Percentiles rank a stretch among this genome's conserved stretches.
Conservation (phyloP, 2,888 invertebrate genomes). For the Mythimna albipuncta region DNA sequence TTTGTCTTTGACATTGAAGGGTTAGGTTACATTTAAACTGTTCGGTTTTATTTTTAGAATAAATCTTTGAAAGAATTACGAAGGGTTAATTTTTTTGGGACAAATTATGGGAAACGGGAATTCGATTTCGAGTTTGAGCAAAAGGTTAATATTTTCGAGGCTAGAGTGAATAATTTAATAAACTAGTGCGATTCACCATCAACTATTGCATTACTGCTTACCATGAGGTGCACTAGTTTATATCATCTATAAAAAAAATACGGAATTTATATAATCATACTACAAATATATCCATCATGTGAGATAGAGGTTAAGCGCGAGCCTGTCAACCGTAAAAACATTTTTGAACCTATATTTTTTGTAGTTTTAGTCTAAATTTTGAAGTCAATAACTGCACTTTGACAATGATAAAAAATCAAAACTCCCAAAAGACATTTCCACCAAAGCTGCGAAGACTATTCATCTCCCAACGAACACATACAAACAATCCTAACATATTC, state of each 20-base stretch:
- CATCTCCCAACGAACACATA: neutral
- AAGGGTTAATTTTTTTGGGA: neutral
- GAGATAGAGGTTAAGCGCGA: too few species aligned
- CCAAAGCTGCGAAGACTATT: neutral
- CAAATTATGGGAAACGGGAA: neutral
- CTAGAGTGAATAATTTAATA: too few species aligned
- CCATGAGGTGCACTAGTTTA: too few species aligned
- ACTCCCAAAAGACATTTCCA: neutral
- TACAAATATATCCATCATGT: neutral
- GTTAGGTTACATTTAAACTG: conserved; percentile 52
- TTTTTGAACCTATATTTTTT: neutral
- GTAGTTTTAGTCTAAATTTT: neutral
- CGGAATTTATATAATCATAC: too few species aligned
- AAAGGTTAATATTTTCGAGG: neutral
- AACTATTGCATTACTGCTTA: too few species aligned
- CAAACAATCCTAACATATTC: conserved; percentile 28
- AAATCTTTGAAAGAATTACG: neutral
- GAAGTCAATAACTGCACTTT: neutral
- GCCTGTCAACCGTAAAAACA: too few species aligned
- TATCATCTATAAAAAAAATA: too few species aligned
- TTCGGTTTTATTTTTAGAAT: conserved; percentile 12
- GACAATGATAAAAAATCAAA: neutral
- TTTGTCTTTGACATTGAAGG: conserved; percentile 58
- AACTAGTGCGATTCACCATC: too few species aligned
- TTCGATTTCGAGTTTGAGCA: too few species aligned